These are phyloP conservation scores for Orgyia antiqua DNA, from an alignment of 2,888 invertebrate genomes.

Conservation along the genomic window DNA sequence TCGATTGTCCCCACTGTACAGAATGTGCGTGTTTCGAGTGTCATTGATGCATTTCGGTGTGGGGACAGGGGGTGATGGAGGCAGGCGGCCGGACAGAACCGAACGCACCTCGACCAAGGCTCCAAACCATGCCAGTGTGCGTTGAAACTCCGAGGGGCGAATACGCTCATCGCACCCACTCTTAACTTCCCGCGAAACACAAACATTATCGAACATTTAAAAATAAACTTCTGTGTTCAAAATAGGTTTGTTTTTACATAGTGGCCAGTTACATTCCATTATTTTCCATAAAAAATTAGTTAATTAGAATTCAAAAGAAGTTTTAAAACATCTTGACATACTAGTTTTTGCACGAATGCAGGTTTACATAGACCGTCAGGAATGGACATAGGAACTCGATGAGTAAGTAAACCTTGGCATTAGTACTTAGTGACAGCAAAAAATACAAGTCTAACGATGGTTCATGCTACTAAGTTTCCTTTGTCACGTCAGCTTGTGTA, in stretches of 20 bases:
- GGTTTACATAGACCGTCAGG: slow-evolving; percentile 61
- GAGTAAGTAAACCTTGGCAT: slow-evolving; percentile 74
- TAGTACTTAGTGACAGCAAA: slow-evolving; percentile 61
- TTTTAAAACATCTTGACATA: slow-evolving; percentile 51
- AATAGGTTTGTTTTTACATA: slow-evolving; percentile 49
- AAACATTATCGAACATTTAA: slow-evolving; percentile 40
- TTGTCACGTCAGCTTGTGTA: slow-evolving; percentile 61
- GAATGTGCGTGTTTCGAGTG: slow-evolving; percentile 72
- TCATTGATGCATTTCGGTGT: slow-evolving; percentile 77
- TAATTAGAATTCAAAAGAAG: slow-evolving; percentile 26
- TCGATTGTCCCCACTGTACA: slow-evolving; percentile 56
- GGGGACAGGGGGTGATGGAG: slow-evolving; percentile 52
- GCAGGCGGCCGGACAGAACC: slow-evolving; percentile 44
- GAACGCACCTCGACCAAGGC: slow-evolving; percentile 36
- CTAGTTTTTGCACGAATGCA: slow-evolving; percentile 58
- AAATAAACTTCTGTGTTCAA: slow-evolving; percentile 29
- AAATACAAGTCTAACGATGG: slow-evolving; percentile 63
- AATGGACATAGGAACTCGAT: slow-evolving; percentile 69
- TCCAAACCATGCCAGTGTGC: slow-evolving; percentile 60
- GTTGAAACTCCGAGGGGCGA: slow-evolving; percentile 55
- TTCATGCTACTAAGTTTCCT: slow-evolving; percentile 59
- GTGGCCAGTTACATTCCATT: slow-evolving; percentile 33
- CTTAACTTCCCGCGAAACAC: slow-evolving; percentile 66
- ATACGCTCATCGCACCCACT: slow-evolving; percentile 62
- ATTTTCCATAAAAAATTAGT: slow-evolving; percentile 28